A percentile compares a stretch with the other conserved stretches of the same genome.
Conservation (phyloP, 2,888 invertebrate genomes). For the Autographa pulchrina region DNA sequence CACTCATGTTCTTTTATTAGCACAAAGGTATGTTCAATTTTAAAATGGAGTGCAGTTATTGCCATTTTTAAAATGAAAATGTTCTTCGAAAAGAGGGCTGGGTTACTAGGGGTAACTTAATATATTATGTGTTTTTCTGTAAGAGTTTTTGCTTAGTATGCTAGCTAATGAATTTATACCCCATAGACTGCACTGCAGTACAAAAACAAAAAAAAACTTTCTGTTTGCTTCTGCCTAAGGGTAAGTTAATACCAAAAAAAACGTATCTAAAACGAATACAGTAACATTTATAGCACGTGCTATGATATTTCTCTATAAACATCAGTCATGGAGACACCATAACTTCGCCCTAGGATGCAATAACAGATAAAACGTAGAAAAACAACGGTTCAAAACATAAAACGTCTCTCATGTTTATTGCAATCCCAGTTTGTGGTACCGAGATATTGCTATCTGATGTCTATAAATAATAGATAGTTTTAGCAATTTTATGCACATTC, state of each 20-base stretch:
- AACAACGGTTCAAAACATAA: slow-evolving; percentile 73
- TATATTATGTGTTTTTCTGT: background rate
- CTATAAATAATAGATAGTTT: slow-evolving; percentile 78
- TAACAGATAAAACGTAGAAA: slow-evolving; percentile 82
- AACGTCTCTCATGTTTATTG: slow-evolving; percentile 77
- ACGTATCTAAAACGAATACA: slow-evolving; percentile 58
- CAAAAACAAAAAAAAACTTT: slow-evolving; percentile 20
- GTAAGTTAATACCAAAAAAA: slow-evolving; percentile 53
- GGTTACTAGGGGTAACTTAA: background rate
- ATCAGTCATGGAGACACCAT: slow-evolving; percentile 74
- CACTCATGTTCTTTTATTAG: slow-evolving; percentile 61
- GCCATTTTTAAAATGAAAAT: slow-evolving; percentile 54
- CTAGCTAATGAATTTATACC: background rate
- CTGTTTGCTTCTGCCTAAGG: slow-evolving; percentile 46
- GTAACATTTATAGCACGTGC: slow-evolving; percentile 70
- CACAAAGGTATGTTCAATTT: slow-evolving; percentile 52
- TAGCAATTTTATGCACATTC: slow-evolving; percentile 75
- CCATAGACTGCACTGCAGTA: too few species aligned
- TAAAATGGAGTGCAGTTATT: slow-evolving; percentile 48
- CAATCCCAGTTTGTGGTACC: slow-evolving; percentile 71
- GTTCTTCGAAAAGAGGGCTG: slow-evolving; percentile 29
- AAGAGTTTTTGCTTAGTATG: background rate
- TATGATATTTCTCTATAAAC: slow-evolving; percentile 70
- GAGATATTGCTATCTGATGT: slow-evolving; percentile 78
- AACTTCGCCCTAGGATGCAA: slow-evolving; percentile 75